Percentiles rank a stretch among this genome's conserved stretches.
phyloP scores from a whole-genome alignment of 2,113 vertebrate genomes.

The Halichoeres trimaculatus region DNA sequence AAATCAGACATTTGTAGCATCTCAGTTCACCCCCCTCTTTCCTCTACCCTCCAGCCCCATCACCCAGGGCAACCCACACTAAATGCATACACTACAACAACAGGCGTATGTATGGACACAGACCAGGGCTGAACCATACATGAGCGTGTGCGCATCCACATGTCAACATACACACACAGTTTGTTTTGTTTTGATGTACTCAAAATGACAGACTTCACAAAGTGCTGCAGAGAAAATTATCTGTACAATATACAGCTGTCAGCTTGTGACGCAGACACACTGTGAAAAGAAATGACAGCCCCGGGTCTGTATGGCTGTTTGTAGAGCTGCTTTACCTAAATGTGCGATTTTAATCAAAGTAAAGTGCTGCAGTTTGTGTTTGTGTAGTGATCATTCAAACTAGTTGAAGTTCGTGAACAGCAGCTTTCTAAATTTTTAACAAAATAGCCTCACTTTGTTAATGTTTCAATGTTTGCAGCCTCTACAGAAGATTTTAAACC shows the following conservation, averaged over 20 bases:
- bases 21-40: conserved; percentile 9
- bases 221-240: conserved; percentile 39
- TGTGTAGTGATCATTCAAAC: not conserved
- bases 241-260: conserved; percentile 30
- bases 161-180: not conserved
- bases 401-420: not conserved
- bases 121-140: not conserved
- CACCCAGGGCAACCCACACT: conserved; percentile 1
- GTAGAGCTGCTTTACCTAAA: not conserved
- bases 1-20: conserved; percentile 46
- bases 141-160: not conserved
- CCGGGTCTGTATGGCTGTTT: not conserved
- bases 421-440: not conserved
- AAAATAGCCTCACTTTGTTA: not conserved
- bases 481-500: not conserved
- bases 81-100: not conserved
- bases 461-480: not conserved
- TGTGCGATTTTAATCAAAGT: not conserved
- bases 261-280: conserved; percentile 12
- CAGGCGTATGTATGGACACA: not conserved
- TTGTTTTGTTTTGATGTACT: conserved; percentile 26
- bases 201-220: conserved; percentile 30
- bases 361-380: not conserved
- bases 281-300: conserved; percentile 7
- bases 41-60: not conserved